Base-by-base conservation (phyloP, 2,888 invertebrate genomes). In the Lacanobia wlatinum region DNA sequence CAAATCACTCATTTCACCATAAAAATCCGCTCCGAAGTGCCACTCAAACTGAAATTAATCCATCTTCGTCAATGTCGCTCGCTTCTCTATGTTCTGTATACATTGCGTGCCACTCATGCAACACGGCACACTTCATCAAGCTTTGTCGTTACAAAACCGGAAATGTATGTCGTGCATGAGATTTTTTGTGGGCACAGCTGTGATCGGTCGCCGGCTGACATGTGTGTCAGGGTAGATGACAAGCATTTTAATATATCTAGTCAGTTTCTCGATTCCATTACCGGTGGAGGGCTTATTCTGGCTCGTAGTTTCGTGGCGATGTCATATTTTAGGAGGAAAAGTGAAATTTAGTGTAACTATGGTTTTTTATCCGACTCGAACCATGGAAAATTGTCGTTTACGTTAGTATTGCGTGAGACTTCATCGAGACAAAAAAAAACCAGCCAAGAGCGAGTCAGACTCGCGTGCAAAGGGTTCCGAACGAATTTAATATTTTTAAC, bases 161-260 rank as follows among this genome's bases (percentile, higher is more conserved):
- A 71, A 77, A 70, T 86, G 78, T 80, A 78, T 64, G 23, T 34
- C 9, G 58, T 53, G 28, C 23, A 38, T n/a, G 23, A 28, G 18
- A 48, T 64, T 77, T 80, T 78, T 78, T 77, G 76, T 84, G 21
- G n/a, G 28, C 67, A 28, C 76, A 80, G 80, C 74, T 78, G 81
- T 71, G 67, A 56, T 71, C 65, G 70, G 61, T 82, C 70, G 56
- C 52, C 34, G 38, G 52, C 23, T 81, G 80, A 80, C 87, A 80
- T 61, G 64, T 77, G 70, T 83, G 86, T 81, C 83, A 75, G 72
- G 58, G 70, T 66, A 75, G 66, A 83, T 87, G 87, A 84, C 81
- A 77, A 34, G 82, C 73, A 80, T 80, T 87, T 86, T 85, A 87
- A 82, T 87, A 83, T 83, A 80, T 87, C 76, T 73, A 70, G 73